phyloP scores from a whole-genome alignment of 2,113 vertebrate genomes.

The Chaetorhynchus papuensis region DNA sequence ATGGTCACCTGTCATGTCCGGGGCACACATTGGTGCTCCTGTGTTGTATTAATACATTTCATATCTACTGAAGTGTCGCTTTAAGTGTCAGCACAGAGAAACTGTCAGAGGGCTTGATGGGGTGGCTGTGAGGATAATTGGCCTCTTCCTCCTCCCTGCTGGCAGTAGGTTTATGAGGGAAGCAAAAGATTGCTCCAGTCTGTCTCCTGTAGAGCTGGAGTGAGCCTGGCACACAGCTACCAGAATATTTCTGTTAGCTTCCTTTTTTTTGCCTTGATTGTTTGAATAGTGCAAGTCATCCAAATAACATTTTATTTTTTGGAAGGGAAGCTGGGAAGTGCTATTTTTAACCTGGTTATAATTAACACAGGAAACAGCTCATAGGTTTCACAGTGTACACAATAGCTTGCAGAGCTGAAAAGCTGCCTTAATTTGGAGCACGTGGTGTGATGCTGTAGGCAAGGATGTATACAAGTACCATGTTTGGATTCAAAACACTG shows the following conservation, averaged over 20 bases:
- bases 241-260: neutral
- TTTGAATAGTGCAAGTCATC: neutral
- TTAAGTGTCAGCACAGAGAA: neutral
- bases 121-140: neutral
- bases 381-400: neutral
- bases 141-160: neutral
- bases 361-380: neutral
- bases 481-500: neutral
- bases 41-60: neutral
- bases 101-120: neutral
- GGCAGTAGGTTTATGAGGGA: neutral
- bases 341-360: neutral
- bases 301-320: neutral
- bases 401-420: neutral
- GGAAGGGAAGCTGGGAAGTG: neutral
- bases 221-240: neutral
- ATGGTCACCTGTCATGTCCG: neutral
- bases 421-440: neutral
- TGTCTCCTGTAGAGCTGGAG: neutral
- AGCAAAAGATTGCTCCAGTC: neutral
- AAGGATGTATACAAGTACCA: fast-evolving
- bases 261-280: neutral
- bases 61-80: too few relatives aligned
- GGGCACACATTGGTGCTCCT: neutral
- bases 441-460: neutral